Evolutionary conservation across 2,888 invertebrate genomes (phyloP), one percentile per base, ranked within the genome.

Genomic region (Chrysolina haemoptera): DNA sequence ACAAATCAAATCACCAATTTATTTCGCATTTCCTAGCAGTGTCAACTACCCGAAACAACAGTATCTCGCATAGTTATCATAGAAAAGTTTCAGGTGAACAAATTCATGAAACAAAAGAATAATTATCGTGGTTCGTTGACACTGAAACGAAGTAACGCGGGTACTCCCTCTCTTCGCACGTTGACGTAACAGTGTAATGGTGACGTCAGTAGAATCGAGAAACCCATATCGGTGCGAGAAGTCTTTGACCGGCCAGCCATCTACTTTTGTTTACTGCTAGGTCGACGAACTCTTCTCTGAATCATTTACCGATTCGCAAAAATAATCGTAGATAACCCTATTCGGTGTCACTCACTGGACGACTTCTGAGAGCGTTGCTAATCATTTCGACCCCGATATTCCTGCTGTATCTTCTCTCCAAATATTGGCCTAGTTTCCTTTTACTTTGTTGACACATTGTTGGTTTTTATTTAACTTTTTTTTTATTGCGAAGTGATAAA

Each of bases 141-240:
- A 82, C 82, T 81, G 73, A 73, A 74, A 75, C 78, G 82, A 80
- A 74, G 77, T 76, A 80, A 65, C 14, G 78, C 82, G 82, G 83
- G 82, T 79, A 78, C 76, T 79, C 75, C 80, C 22, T 27, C 22
- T 46, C 16, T 18, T 50, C 79, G 35, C 35, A 35, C 81, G 71
- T 69, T 86, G 85, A 86, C 86, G 86, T 85, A 86, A 86, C 68
- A 59, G 35, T 10, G 64, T 53, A 46, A 40, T 79, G 75, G 79
- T 85, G 84, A 85, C 85, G 85, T 86, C 84, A 81, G 82, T 82
- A 80, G 79, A 82, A 84, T 84, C 85, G 82, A 85, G 84, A 85
- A 84, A 84, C 82, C 84, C 82, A 82, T 82, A 82, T 89, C 90
- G 72, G 69, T 73, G 69, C 73, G 53, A 74, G 68, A 71, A 67